Percentiles rank a stretch among this genome's conserved stretches.
phyloP scores from a whole-genome alignment of 2,113 vertebrate species.

The Cynoglossus semilaevis region DNA sequence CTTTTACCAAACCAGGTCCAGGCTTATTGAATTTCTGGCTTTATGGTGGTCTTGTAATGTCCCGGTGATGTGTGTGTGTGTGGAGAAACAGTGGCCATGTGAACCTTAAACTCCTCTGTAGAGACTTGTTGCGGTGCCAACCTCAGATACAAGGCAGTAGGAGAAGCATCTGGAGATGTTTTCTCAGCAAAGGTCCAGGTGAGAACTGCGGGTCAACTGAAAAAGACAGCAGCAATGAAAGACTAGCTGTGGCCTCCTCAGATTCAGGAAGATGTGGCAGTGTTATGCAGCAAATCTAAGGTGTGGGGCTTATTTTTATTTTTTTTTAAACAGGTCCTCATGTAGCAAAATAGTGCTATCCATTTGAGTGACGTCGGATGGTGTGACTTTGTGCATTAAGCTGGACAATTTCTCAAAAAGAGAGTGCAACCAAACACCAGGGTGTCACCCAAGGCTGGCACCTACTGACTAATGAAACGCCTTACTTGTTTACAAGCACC shows the following conservation, averaged over 20 bases:
- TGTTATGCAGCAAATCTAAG: slow-evolving; percentile 28
- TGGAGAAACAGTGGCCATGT: slow-evolving; percentile 20
- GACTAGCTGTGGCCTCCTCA: slow-evolving; percentile 14
- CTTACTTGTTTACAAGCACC: slow-evolving; percentile 80
- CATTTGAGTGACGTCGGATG: slow-evolving; percentile 18
- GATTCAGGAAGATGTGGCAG: slow-evolving; percentile 4
- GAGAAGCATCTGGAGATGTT: no score
- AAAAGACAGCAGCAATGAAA: slow-evolving; percentile 26
- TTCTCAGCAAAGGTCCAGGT: slow-evolving; percentile 1
- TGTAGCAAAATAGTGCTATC: slow-evolving; percentile 53
- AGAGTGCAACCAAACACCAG: slow-evolving; percentile 56
- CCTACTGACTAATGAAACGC: slow-evolving; percentile 62
- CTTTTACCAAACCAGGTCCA: slow-evolving; percentile 75
- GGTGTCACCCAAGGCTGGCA: slow-evolving; percentile 67
- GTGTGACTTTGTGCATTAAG: slow-evolving; percentile 31
- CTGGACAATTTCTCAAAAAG: slow-evolving; percentile 63
- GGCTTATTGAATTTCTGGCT: slow-evolving; percentile 61
- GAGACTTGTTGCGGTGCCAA: slow-evolving; percentile 27
- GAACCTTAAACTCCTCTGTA: slow-evolving; percentile 18
- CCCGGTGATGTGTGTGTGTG: slow-evolving; percentile 12
- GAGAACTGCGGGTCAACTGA: slow-evolving; percentile 26
- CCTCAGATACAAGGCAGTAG: no score
- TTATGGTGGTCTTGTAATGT: slow-evolving; percentile 20
- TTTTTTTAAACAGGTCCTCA: slow-evolving; percentile 25
- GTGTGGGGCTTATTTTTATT: slow-evolving; percentile 9